phyloP scores from a whole-genome alignment of 2,888 invertebrate species.

The Diplolepis rosae region DNA sequence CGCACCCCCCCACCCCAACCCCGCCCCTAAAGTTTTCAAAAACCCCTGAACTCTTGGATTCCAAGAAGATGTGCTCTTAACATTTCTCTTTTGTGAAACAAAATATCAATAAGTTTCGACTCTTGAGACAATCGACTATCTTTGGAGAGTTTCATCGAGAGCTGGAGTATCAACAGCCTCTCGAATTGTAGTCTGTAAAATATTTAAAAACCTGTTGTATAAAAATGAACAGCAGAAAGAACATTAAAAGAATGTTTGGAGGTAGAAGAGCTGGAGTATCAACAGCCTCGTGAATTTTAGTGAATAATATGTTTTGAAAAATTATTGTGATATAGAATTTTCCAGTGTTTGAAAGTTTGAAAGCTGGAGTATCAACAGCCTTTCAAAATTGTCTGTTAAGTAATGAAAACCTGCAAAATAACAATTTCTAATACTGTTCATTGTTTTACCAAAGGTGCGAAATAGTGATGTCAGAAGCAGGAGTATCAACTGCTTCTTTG shows the following conservation, averaged over 20 bases:
- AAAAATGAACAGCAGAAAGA: neutral
- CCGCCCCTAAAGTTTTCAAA: constrained; percentile 43
- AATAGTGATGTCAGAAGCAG: constrained; percentile 48
- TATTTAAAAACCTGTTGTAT: neutral
- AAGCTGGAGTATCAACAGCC: constrained; percentile 69
- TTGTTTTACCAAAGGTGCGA: constrained; percentile 21
- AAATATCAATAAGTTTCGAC: neutral
- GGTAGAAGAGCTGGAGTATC: no score
- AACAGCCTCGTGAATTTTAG: no score
- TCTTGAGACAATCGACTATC: constrained; percentile 36
- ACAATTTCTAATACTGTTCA: constrained; percentile 26
- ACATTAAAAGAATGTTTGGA: no score
- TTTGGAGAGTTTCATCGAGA: constrained; percentile 44
- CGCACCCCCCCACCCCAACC: constrained; percentile 55
- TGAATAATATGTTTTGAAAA: no score
- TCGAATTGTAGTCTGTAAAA: constrained; percentile 35
- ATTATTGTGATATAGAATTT: neutral
- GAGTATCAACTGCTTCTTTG: constrained; percentile 60
- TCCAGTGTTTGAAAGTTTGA: constrained; percentile 33
- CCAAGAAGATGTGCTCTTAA: constrained; percentile 46
- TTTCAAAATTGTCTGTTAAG: constrained; percentile 49
- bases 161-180: constrained; percentile 69
- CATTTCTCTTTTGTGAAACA: neutral
- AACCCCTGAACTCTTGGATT: constrained; percentile 47
- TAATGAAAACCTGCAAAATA: constrained; percentile 34